Percentiles rank a stretch among this genome's conserved stretches.
Conservation (phyloP, 2,113 vertebrate species). For the Psittacara wagleri region DNA sequence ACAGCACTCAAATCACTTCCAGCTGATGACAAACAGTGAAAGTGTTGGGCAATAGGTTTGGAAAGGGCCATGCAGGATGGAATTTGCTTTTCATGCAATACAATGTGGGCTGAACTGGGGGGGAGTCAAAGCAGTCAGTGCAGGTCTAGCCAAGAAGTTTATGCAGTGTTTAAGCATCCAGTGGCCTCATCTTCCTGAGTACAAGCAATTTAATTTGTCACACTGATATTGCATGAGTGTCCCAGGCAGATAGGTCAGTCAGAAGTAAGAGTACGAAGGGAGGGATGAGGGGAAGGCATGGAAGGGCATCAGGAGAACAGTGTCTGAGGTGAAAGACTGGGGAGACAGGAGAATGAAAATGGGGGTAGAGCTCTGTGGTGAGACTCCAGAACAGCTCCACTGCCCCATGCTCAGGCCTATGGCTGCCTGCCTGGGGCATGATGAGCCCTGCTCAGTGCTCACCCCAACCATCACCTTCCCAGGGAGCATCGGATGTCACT, state of each 20-base stretch:
- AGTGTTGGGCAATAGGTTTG: slow-evolving; percentile 1
- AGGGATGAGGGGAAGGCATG: not conserved
- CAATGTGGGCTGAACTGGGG: not conserved
- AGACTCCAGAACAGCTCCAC: not conserved
- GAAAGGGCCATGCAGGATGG: not conserved
- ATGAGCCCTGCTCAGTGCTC: not conserved
- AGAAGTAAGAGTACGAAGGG: not conserved
- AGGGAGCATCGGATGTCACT: not conserved
- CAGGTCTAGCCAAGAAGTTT: not conserved
- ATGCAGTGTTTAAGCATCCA: not conserved
- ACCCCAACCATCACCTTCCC: not conserved
- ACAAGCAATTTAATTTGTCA: not conserved
- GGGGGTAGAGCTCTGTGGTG: not conserved
- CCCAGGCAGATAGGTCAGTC: not conserved
- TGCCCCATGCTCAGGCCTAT: not conserved
- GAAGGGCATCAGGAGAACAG: not conserved
- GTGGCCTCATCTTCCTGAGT: not conserved
- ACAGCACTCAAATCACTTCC: not conserved
- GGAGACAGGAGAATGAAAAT: not conserved
- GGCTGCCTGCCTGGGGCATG: not conserved
- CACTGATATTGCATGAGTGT: not conserved
- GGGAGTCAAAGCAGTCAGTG: not conserved
- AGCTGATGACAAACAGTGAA: not conserved
- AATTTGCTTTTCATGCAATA: not conserved
- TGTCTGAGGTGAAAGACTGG: not conserved